Conservation (phyloP, 2,888 invertebrate species). For the Ischnura elegans region DNA sequence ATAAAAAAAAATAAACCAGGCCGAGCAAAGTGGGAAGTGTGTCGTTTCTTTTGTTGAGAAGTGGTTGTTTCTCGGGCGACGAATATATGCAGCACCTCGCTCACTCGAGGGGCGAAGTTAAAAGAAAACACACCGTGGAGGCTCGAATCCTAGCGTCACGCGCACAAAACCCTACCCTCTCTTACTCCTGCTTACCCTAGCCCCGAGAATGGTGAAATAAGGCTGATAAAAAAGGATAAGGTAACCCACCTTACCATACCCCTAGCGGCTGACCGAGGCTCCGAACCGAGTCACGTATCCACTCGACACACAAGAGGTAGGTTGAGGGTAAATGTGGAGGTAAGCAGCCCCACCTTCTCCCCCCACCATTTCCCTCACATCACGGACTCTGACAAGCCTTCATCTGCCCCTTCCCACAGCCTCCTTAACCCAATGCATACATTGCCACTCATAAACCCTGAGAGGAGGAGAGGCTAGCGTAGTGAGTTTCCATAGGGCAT, state of each 20-base stretch:
- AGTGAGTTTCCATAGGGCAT: background rate
- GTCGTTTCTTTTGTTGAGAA: background rate
- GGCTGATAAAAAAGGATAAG: background rate
- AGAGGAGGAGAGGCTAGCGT: background rate
- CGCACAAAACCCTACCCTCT: background rate
- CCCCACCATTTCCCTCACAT: background rate
- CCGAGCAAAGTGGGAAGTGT: background rate
- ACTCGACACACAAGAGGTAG: background rate
- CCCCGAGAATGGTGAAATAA: background rate
- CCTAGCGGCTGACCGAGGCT: background rate
- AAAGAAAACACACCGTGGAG: background rate
- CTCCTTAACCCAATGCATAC: background rate
- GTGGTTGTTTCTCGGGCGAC: background rate
- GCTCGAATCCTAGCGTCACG: background rate
- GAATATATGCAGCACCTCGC: background rate
- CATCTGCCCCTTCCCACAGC: background rate
- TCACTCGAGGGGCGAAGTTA: background rate
- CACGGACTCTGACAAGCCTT: background rate
- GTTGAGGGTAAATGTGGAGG: background rate
- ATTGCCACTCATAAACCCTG: background rate
- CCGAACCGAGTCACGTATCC: background rate
- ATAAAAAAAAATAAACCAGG: too few species aligned
- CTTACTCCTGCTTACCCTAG: background rate
- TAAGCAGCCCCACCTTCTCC: background rate
- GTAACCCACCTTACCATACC: background rate